Conservation (phyloP, 2,888 invertebrate species). For the Leucania comma region DNA sequence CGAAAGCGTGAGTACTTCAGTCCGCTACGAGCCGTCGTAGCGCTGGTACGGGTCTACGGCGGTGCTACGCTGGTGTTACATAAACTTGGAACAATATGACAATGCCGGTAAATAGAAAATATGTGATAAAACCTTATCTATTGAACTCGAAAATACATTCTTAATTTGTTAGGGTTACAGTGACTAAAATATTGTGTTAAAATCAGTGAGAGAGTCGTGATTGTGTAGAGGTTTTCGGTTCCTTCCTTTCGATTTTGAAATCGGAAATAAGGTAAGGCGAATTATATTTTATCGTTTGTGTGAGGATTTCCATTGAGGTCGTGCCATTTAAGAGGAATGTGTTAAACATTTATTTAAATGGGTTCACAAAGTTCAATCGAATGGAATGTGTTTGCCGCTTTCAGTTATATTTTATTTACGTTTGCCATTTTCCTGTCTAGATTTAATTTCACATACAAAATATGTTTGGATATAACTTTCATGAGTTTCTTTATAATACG, state of each 20-base stretch:
- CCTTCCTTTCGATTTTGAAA: slow-evolving; percentile 47
- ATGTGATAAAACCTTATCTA: slow-evolving; percentile 49
- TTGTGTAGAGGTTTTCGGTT: slow-evolving; percentile 33
- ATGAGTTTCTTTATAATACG: background rate
- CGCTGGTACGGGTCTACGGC: slow-evolving; percentile 69
- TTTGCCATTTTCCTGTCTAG: slow-evolving; percentile 14
- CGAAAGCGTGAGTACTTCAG: slow-evolving; percentile 65
- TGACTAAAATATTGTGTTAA: slow-evolving; percentile 34
- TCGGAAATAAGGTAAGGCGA: slow-evolving; percentile 61
- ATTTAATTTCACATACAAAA: slow-evolving; percentile 23
- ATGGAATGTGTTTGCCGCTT: slow-evolving; percentile 32
- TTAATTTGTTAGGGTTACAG: slow-evolving; percentile 32
- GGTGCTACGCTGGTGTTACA: slow-evolving; percentile 64
- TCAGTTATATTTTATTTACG: slow-evolving; percentile 34
- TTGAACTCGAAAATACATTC: slow-evolving; percentile 29
- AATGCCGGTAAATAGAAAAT: slow-evolving; percentile 65
- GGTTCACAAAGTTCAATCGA: slow-evolving; percentile 31
- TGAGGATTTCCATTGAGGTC: slow-evolving; percentile 39
- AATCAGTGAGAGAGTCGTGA: slow-evolving; percentile 49
- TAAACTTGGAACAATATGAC: slow-evolving; percentile 63
- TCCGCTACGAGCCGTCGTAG: slow-evolving; percentile 79
- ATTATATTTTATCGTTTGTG: slow-evolving; percentile 54
- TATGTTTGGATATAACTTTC: background rate
- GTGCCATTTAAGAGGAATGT: slow-evolving; percentile 41
- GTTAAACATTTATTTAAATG: slow-evolving; percentile 50